Conservation (phyloP, 1,140 invertebrate species). For the Drosophila repletoides region DNA sequence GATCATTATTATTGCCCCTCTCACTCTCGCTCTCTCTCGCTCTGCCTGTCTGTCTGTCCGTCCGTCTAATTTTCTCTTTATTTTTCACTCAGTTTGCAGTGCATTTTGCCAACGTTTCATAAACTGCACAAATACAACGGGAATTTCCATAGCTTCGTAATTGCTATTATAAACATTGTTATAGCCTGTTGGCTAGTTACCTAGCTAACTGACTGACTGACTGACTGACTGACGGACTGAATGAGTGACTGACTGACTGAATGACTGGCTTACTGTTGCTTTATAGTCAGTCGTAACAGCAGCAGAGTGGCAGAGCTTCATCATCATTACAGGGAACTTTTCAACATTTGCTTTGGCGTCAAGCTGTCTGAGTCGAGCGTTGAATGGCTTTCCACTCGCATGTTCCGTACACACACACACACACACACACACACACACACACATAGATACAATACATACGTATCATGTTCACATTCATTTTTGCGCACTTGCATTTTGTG, state of each 20-base stretch:
- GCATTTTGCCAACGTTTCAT: constrained; percentile 46
- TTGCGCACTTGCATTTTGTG: constrained; percentile 47
- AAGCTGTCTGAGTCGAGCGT: constrained; percentile 69
- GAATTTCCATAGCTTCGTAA: constrained; percentile 68
- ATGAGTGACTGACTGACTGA: constrained; percentile 29
- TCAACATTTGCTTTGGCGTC: constrained; percentile 66
- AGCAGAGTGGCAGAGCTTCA: constrained; percentile 50
- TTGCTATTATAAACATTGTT: constrained; percentile 59
- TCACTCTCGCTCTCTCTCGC: background rate
- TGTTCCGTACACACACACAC: constrained; percentile 2
- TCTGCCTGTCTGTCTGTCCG: background rate
- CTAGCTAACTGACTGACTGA: constrained; percentile 24
- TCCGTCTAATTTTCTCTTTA: background rate
- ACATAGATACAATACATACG: too few species aligned
- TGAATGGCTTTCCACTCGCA: constrained; percentile 63
- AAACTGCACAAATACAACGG: constrained; percentile 52
- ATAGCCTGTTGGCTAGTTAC: constrained; percentile 17
- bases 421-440: constrained; percentile 10
- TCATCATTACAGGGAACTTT: constrained; percentile 68
- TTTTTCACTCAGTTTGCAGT: constrained; percentile 31
- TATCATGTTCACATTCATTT: constrained; percentile 53
- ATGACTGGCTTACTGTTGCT: constrained; percentile 28
- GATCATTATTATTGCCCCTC: constrained; percentile 18
- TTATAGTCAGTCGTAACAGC: background rate
- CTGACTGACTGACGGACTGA: constrained; percentile 28